Base-by-base conservation (phyloP, 1,140 invertebrate species). In the Centruroides sculpturatus region DNA sequence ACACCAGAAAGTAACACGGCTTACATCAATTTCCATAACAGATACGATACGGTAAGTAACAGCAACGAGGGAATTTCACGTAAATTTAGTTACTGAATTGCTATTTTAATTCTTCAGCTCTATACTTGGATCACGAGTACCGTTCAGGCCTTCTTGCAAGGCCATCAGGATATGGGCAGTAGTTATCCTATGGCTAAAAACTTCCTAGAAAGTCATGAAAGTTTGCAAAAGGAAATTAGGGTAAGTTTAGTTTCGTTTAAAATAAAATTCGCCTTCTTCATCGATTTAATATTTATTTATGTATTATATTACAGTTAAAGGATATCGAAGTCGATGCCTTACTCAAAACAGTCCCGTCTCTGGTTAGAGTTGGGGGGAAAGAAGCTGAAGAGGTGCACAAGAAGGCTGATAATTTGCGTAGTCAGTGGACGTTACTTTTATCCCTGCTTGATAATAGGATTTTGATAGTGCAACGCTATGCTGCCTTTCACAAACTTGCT, bases 151-250 rank as follows among this genome's bases (percentile, higher is more conserved):
- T 87, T 88, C 69, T 73, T 92, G 6, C 80, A 82, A 64, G 81
- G 83, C 35, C 84, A 86, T 68, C 79, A 81, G 60, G 82, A 86
- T 64, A 83, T 89, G 82, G 87, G 87, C 41, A 80, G 78, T 46
- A 81, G 81, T 72, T 73, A 86, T 52, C 71, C 78, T 47, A 80
- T 82, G 73, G 83, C 86, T 23, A 80, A 81, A 66, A 84, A 87
- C 69, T 90, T 89, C 70, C 76, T 86, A 50, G 77, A 86, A 68
- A 74, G 85, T 62, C 87, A 91, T 71, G 79, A 83, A 65, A 81
- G 85, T 69, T 71, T 90, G 11, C 77, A 85, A 63, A 81, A 80
- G 68, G 87, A 91, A 72, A 74, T 90, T 57, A 80, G 84, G 73
- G 85, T 85, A 68, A 75, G 75, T 58, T n/a, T 6, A 13, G n/a